Evolutionary conservation across 2,888 invertebrate genomes (phyloP).

Genomic region (Eurois occulta): DNA sequence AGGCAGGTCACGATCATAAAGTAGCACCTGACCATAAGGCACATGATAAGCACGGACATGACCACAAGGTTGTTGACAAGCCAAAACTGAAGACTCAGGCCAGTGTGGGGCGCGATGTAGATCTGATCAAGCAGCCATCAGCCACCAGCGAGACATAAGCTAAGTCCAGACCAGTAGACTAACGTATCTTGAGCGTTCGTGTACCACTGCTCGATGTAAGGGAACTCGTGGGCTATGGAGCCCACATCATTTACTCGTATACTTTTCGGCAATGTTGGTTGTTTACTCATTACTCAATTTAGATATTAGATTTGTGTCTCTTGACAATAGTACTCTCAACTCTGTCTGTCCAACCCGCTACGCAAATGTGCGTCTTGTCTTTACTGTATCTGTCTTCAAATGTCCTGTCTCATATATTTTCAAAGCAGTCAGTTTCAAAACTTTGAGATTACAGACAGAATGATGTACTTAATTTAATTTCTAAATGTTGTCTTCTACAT

Average conservation of each 20-base stretch:
- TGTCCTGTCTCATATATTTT: slow-evolving; percentile 12
- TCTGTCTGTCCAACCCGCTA: slow-evolving; percentile 24
- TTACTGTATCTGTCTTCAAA: slow-evolving; percentile 14
- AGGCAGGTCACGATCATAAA: slow-evolving; percentile 42
- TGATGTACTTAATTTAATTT: slow-evolving; percentile 23
- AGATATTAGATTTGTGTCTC: slow-evolving; percentile 52
- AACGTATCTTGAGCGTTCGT: slow-evolving; percentile 69
- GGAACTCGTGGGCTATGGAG: slow-evolving; percentile 47
- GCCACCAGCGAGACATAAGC: slow-evolving; percentile 88
- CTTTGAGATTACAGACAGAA: neutral
- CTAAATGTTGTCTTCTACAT: neutral
- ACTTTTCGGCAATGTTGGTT: slow-evolving; percentile 48
- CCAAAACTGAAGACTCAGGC: slow-evolving; percentile 84
- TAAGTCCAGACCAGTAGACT: slow-evolving; percentile 68
- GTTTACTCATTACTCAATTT: slow-evolving; percentile 50
- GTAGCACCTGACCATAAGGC: slow-evolving; percentile 46
- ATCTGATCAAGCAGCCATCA: slow-evolving; percentile 90
- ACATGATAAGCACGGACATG: slow-evolving; percentile 57
- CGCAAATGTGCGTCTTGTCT: neutral
- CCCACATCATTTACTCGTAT: slow-evolving; percentile 56
- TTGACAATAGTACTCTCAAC: slow-evolving; percentile 45
- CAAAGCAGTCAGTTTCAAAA: slow-evolving; percentile 44
- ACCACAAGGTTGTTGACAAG: slow-evolving; percentile 61
- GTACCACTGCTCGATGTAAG: slow-evolving; percentile 62
- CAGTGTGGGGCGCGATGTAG: slow-evolving; percentile 90